Percentiles rank a stretch among this genome's conserved stretches.
phyloP scores from a whole-genome alignment of 2,113 vertebrate genomes.

The Takifugu flavidus region DNA sequence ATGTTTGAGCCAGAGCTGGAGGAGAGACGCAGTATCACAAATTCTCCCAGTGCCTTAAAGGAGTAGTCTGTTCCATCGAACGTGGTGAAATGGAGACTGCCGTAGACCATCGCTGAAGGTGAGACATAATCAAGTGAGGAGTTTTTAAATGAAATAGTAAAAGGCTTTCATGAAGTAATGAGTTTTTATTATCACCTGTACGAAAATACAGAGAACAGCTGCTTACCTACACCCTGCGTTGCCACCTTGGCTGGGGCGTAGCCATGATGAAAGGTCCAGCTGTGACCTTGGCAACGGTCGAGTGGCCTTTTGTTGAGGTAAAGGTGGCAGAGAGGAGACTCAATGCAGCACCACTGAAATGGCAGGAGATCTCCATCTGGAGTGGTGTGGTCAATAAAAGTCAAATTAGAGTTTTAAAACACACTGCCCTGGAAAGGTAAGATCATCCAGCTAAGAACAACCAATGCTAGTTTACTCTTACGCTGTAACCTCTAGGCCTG shows the following conservation, averaged over 20 bases:
- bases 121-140: not conserved
- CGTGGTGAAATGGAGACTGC: constrained; percentile 78
- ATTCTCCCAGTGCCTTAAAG: constrained; percentile 80
- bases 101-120: constrained; percentile 73
- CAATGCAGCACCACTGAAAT: constrained; percentile 79
- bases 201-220: not conserved
- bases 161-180: too few relatives aligned
- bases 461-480: too few relatives aligned
- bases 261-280: constrained; percentile 40
- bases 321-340: constrained; percentile 71
- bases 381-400: constrained; percentile 9
- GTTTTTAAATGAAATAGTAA: too few relatives aligned
- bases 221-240: constrained; percentile 73
- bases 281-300: constrained; percentile 74
- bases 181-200: too few relatives aligned
- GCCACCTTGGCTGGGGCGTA: constrained; percentile 31
- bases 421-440: not conserved
- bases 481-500: too few relatives aligned
- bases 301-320: constrained; percentile 75
- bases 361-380: constrained; percentile 77
- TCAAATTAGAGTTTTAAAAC: not conserved
- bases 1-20: constrained; percentile 76
- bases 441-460: not conserved
- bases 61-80: constrained; percentile 77
- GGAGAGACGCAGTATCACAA: constrained; percentile 77